phyloP scores from a whole-genome alignment of 92 coral and sea anemone genomes.

The Chrysogorgia sp. region DNA sequence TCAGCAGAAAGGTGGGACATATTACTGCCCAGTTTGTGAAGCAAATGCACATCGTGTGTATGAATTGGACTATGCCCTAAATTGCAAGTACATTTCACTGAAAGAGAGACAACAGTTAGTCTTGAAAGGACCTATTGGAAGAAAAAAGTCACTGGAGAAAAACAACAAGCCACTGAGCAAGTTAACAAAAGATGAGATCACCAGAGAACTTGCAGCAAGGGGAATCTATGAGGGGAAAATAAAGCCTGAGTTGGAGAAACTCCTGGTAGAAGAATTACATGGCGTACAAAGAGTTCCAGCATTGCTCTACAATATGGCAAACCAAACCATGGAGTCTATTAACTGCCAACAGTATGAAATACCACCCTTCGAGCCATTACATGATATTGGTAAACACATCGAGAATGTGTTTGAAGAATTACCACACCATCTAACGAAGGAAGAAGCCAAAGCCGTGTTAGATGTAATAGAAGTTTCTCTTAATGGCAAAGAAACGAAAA shows the following conservation, averaged over 20 bases:
- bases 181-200: slow-evolving; percentile 1
- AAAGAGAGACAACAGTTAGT: slow-evolving; percentile 36
- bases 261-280: not conserved
- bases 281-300: not conserved
- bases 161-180: slow-evolving; percentile 7
- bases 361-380: slow-evolving; percentile 60
- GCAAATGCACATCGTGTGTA: slow-evolving; percentile 15
- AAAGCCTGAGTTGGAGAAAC: not conserved
- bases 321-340: slow-evolving; percentile 22
- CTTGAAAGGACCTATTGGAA: not conserved
- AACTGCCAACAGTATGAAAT: slow-evolving; percentile 54
- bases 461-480: slow-evolving; percentile 15
- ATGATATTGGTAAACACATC: slow-evolving; percentile 68
- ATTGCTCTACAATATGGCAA: slow-evolving; percentile 19
- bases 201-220: not conserved
- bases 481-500: too few species aligned
- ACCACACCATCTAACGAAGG: slow-evolving; percentile 50
- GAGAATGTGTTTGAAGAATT: slow-evolving; percentile 46
- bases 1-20: slow-evolving; percentile 57
- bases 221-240: not conserved
- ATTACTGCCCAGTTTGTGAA: slow-evolving; percentile 50
- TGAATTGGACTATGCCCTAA: slow-evolving; percentile 45
- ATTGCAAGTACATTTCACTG: slow-evolving; percentile 33
- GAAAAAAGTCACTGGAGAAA: not conserved
- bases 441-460: slow-evolving; percentile 33